phyloP scores from a whole-genome alignment of 1,140 invertebrate genomes.

The Meloidogyne floridensis region DNA sequence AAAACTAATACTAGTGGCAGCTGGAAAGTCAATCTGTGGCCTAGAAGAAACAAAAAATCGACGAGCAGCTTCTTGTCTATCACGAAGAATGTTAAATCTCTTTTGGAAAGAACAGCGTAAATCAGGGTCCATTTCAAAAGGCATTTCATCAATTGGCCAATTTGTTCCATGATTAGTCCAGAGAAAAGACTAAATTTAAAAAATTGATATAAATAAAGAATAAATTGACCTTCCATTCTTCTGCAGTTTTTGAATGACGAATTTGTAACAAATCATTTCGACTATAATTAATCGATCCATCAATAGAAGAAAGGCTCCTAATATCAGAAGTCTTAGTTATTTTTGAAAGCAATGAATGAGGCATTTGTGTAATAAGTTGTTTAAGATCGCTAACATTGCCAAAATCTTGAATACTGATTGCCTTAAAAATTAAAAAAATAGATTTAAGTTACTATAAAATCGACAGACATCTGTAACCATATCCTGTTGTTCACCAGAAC shows the following conservation, averaged over 20 bases:
- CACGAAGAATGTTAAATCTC: slow-evolving; percentile 9
- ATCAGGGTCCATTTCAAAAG: slow-evolving; percentile 24
- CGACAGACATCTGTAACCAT: not conserved
- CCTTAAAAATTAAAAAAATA: not conserved
- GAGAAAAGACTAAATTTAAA: slow-evolving; percentile 22
- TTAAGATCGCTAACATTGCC: not conserved
- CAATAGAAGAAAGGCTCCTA: not conserved
- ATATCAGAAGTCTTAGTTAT: not conserved
- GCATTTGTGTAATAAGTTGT: not conserved
- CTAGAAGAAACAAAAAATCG: not conserved
- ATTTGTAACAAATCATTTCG: slow-evolving; percentile 1
- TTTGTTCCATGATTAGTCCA: slow-evolving; percentile 15
- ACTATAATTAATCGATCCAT: not conserved
- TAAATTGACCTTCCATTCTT: slow-evolving; percentile 17
- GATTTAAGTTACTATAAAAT: not conserved
- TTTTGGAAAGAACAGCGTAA: slow-evolving; percentile 15
- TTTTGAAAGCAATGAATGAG: not conserved
- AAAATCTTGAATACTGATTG: not conserved
- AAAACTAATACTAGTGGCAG: not conserved
- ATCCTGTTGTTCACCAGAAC: not conserved
- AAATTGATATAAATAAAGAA: not conserved
- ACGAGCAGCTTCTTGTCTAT: slow-evolving; percentile 13
- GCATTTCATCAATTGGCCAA: slow-evolving; percentile 24
- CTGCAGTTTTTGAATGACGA: not conserved
- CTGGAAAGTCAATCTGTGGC: not conserved